Evolutionary conservation across 2,113 vertebrate species (phyloP).

Genomic region (Petaurus breviceps): DNA sequence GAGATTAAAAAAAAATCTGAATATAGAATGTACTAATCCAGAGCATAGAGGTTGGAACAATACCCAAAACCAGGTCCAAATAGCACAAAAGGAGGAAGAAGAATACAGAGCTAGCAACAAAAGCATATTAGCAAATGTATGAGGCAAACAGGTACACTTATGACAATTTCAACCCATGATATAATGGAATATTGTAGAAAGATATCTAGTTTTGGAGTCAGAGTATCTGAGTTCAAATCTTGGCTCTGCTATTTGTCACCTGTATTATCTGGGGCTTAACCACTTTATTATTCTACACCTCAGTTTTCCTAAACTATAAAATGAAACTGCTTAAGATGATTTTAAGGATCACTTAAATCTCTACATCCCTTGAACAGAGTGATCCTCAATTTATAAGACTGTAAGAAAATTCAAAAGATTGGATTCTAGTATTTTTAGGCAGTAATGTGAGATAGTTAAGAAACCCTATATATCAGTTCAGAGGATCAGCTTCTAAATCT

Average conservation of each 20-base stretch:
- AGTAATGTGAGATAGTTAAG: not conserved
- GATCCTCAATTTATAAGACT: too few species aligned
- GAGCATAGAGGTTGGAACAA: not conserved
- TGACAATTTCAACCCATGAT: not conserved
- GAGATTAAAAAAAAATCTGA: not conserved
- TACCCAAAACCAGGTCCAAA: not conserved
- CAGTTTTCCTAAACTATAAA: too few species aligned
- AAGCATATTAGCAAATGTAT: not conserved
- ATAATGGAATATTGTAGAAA: not conserved
- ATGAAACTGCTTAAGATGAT: too few species aligned
- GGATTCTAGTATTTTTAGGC: not conserved
- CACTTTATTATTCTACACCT: not conserved
- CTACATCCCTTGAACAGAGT: too few species aligned
- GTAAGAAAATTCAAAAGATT: too few species aligned
- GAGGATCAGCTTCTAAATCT: not conserved
- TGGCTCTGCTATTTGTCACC: not conserved
- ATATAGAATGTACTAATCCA: not conserved
- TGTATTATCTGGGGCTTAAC: not conserved
- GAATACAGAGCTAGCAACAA: not conserved
- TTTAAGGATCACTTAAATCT: too few species aligned
- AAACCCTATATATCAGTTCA: not conserved
- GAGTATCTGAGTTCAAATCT: not conserved
- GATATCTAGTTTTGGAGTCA: not conserved
- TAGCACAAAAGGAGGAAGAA: not conserved
- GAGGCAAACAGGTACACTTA: not conserved